Conservation (phyloP, 2,113 vertebrate genomes). For the Rhineura floridana region DNA sequence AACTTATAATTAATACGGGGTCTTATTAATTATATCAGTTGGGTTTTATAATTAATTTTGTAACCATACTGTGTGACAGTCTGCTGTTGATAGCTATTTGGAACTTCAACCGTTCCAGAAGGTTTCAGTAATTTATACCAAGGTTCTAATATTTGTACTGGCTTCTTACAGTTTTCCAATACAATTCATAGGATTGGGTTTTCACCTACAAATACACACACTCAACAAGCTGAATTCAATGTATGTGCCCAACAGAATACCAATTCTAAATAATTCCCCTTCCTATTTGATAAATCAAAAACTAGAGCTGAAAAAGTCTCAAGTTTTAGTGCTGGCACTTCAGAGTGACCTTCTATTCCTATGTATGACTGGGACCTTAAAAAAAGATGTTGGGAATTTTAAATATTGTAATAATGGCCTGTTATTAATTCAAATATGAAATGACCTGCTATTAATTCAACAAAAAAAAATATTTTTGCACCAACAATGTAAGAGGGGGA, state of each 20-base stretch:
- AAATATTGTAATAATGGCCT: neutral
- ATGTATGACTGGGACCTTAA: neutral
- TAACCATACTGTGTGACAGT: neutral
- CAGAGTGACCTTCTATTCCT: neutral
- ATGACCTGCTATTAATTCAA: neutral
- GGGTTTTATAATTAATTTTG: neutral
- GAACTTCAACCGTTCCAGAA: neutral
- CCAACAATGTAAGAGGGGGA: neutral
- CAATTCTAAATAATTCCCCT: neutral
- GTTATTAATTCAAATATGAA: neutral
- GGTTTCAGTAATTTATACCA: neutral
- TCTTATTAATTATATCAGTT: neutral
- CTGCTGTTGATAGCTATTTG: neutral
- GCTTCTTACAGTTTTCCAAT: neutral
- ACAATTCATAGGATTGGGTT: neutral
- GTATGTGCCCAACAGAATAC: neutral
- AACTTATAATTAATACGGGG: too few species aligned
- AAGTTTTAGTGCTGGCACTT: neutral
- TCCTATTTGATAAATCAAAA: neutral
- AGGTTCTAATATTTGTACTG: neutral
- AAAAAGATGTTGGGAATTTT: neutral
- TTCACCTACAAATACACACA: neutral
- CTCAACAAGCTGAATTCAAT: neutral
- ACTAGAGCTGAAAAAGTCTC: neutral
- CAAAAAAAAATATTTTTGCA: too few species aligned